phyloP scores from a whole-genome alignment of 2,888 invertebrate genomes.

The Rotaria macrura region DNA sequence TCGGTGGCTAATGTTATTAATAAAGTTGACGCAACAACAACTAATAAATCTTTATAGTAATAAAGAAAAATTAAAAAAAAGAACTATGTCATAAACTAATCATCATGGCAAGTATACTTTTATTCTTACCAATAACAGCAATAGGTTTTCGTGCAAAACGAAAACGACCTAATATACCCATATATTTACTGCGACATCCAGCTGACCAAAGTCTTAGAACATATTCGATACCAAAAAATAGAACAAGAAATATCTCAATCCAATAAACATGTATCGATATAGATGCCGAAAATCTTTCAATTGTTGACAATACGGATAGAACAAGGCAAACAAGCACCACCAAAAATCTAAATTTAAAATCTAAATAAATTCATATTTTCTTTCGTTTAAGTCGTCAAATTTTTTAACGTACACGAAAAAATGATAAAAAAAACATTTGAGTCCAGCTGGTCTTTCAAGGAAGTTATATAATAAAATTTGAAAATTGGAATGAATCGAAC shows the following conservation, averaged over 20 bases:
- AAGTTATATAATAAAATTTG: conserved; percentile 70
- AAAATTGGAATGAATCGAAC: conserved; percentile 39
- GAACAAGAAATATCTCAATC: conserved; percentile 66
- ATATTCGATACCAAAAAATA: conserved; percentile 71
- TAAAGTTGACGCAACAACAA: conserved; percentile 68
- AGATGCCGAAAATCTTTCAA: conserved; percentile 57
- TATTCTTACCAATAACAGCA: conserved; percentile 66
- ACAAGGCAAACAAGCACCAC: conserved; percentile 67
- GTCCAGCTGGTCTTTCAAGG: conserved; percentile 68
- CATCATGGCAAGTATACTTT: background rate
- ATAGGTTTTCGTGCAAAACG: conserved; percentile 71
- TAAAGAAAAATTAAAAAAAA: conserved; percentile 9
- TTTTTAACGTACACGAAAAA: conserved; percentile 64
- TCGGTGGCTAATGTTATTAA: conserved; percentile 69
- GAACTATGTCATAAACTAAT: background rate
- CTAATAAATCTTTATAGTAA: conserved; percentile 61
- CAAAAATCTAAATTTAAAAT: conserved; percentile 57
- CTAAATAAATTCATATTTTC: background rate
- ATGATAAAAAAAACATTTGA: conserved; percentile 71
- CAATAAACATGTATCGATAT: conserved; percentile 44
- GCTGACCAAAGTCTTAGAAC: conserved; percentile 69
- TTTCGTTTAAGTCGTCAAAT: too few species aligned
- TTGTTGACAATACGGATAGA: conserved; percentile 67
- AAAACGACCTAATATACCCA: conserved; percentile 66
- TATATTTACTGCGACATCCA: conserved; percentile 70